Evolutionary conservation across 2,888 invertebrate species (phyloP).

Genomic region (Drosophila neotestacea): DNA sequence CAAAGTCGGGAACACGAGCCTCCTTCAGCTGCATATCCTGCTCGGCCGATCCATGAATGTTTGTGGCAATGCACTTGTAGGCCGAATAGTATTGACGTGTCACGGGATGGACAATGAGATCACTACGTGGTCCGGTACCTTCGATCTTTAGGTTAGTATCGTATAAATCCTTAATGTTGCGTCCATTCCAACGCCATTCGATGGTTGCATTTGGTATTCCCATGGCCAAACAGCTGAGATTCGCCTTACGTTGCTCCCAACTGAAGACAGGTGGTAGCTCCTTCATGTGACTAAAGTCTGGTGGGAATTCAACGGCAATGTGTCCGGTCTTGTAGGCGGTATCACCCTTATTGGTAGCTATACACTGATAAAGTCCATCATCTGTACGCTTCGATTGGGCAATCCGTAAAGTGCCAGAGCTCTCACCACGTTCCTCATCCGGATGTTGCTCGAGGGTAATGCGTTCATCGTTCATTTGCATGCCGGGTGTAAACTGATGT

Average conservation of each 20-base stretch:
- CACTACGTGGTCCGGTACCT: slow-evolving; percentile 90
- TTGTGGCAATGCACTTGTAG: slow-evolving; percentile 93
- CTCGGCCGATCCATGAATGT: slow-evolving; percentile 89
- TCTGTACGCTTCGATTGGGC: slow-evolving; percentile 89
- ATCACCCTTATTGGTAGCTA: slow-evolving; percentile 92
- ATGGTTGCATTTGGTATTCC: slow-evolving; percentile 96
- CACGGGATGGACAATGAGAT: slow-evolving; percentile 89
- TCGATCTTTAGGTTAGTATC: slow-evolving; percentile 87
- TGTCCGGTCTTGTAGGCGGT: slow-evolving; percentile 92
- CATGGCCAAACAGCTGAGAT: slow-evolving; percentile 95
- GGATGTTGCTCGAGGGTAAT: slow-evolving; percentile 88
- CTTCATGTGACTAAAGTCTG: slow-evolving; percentile 90
- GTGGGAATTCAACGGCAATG: slow-evolving; percentile 92
- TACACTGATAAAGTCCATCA: slow-evolving; percentile 95
- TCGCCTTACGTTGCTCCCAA: slow-evolving; percentile 92
- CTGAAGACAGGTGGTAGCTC: slow-evolving; percentile 91
- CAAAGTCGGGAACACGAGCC: slow-evolving; percentile 89
- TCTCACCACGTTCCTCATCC: slow-evolving; percentile 87
- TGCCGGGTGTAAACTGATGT: slow-evolving; percentile 88
- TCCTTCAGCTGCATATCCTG: slow-evolving; percentile 90
- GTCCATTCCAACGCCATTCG: slow-evolving; percentile 90
- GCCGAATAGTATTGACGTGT: slow-evolving; percentile 89
- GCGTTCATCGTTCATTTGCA: slow-evolving; percentile 89
- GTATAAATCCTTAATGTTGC: slow-evolving; percentile 86
- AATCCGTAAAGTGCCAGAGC: slow-evolving; percentile 90